Evolutionary conservation across 2,888 invertebrate species (phyloP).

Genomic region (Nymphalis c-album): DNA sequence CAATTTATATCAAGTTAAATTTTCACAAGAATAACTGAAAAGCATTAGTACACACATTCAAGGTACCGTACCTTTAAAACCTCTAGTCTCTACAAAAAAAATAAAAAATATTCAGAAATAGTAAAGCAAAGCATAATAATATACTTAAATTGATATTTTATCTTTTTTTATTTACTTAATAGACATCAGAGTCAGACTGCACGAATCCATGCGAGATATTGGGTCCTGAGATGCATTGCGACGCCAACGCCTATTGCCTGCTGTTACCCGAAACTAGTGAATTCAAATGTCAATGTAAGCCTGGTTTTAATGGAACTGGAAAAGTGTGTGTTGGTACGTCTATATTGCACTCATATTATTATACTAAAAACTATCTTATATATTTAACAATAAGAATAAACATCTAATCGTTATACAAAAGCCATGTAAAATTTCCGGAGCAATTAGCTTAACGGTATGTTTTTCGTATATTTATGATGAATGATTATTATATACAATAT

Average conservation of each 20-base stretch:
- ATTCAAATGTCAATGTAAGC: slow-evolving; percentile 95
- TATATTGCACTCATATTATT: background rate
- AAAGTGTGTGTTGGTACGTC: slow-evolving; percentile 85
- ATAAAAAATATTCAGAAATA: background rate
- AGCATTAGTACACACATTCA: no score
- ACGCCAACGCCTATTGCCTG: slow-evolving; percentile 92
- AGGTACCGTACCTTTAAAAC: no score
- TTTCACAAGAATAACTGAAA: no score
- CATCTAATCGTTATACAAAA: no score
- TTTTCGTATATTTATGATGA: no score
- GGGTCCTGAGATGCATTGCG: slow-evolving; percentile 91
- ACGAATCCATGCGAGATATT: slow-evolving; percentile 94
- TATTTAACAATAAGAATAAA: no score
- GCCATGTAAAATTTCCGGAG: no score
- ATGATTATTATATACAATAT: no score
- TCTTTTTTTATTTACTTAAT: slow-evolving; percentile 30
- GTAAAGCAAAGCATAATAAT: background rate
- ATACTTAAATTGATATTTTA: background rate
- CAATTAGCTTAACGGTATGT: no score
- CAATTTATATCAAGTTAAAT: no score
- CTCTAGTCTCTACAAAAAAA: no score
- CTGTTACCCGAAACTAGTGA: slow-evolving; percentile 90
- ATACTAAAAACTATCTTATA: background rate
- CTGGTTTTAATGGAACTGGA: slow-evolving; percentile 95
- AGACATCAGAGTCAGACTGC: slow-evolving; percentile 91